Percentiles rank a stretch among this genome's conserved stretches.
Evolutionary conservation across 2,113 vertebrate species (phyloP).

Genomic region (Meles meles): DNA sequence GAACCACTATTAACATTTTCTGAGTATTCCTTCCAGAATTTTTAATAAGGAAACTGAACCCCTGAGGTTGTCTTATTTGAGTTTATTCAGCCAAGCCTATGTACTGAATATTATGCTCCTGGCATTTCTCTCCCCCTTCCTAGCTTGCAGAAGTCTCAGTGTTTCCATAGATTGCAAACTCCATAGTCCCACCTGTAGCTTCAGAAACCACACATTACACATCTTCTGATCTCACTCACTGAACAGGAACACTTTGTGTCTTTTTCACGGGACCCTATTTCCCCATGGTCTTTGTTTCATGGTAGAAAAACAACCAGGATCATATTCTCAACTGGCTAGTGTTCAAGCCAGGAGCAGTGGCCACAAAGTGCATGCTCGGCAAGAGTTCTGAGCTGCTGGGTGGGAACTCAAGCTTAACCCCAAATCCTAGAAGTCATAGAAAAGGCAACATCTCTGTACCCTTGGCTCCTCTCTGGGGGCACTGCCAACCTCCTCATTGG

Average conservation of each 20-base stretch:
- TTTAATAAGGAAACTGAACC: background rate
- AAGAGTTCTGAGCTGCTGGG: background rate
- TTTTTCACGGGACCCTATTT: background rate
- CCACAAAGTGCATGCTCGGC: background rate
- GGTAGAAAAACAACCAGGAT: background rate
- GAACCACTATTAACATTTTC: background rate
- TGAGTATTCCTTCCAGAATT: background rate
- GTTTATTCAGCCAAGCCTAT: background rate
- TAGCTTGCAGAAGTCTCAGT: background rate
- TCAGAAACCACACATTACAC: background rate
- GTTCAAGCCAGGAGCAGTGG: background rate
- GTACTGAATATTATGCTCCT: background rate
- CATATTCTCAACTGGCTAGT: background rate
- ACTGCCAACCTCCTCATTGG: background rate
- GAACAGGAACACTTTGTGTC: background rate
- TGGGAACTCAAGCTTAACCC: background rate
- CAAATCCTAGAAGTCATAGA: no score
- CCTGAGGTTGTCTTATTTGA: background rate
- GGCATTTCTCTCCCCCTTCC: background rate
- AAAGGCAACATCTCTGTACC: background rate
- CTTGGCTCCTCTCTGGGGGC: background rate
- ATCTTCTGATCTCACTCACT: background rate
- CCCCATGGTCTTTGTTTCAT: background rate
- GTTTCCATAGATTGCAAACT: background rate
- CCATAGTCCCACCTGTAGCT: background rate